These are phyloP conservation scores for Eudemis profundana DNA, from an alignment of 2,888 invertebrate genomes.

Conservation along the genomic window DNA sequence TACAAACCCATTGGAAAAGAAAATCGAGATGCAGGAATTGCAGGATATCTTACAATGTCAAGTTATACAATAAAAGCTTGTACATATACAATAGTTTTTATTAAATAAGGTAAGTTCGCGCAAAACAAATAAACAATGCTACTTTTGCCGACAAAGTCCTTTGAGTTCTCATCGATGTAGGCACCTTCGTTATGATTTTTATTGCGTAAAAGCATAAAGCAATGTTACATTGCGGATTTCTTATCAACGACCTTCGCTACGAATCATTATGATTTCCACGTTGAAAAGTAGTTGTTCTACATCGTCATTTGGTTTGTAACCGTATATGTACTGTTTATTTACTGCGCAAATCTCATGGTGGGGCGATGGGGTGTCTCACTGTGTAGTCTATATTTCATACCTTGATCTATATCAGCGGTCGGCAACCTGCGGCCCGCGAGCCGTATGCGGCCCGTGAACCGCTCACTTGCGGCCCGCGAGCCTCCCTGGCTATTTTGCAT, in stretches of 20 bases:
- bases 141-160: neutral
- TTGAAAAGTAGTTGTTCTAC: conserved; percentile 47
- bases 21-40: too few relatives aligned
- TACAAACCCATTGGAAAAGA: too few relatives aligned
- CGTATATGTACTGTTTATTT: conserved; percentile 6
- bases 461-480: too few relatives aligned
- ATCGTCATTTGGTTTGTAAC: conserved; percentile 2
- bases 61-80: neutral
- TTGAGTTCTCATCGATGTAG: conserved; percentile 16
- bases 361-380: neutral
- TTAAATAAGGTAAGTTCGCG: neutral
- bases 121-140: neutral
- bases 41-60: too few relatives aligned
- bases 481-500: too few relatives aligned
- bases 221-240: conserved; percentile 74
- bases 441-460: too few relatives aligned
- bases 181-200: conserved; percentile 51
- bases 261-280: conserved; percentile 55
- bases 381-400: too few relatives aligned
- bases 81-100: too few relatives aligned
- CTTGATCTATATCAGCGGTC: too few relatives aligned
- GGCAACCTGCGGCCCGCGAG: too few relatives aligned
- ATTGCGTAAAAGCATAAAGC: conserved; percentile 60
- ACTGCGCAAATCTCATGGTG: conserved; percentile 14
- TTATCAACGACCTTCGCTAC: conserved; percentile 81